Evolutionary conservation across 53 echinoderm and acorn worm genomes (phyloP), one percentile per base, ranked within the genome.

Genomic region (Crossaster papposus): DNA sequence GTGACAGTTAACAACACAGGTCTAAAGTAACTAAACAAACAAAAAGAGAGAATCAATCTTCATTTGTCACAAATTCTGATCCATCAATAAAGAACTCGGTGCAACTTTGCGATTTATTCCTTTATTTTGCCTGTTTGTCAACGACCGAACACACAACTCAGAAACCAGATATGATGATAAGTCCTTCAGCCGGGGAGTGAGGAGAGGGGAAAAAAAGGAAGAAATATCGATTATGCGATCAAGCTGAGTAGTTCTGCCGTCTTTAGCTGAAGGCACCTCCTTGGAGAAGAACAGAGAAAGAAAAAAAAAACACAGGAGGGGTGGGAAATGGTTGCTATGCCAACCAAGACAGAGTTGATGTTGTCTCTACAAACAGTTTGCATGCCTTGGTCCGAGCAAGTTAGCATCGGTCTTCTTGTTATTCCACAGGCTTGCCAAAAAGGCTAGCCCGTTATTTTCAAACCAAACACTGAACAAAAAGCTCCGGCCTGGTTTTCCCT

Each of bases 281-380:
- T 5, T 30, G 17, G 35, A 74, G 33, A 36, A 13, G 22, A 36
- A 11, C 28, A 68, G 20, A 23, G 65, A 26, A 26, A 28, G 11
- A 28, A 26, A n/a, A 7, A 68, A 68, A 28, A 28, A 68, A 68
- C 28, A 26, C 5, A 11, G 28, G 68, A 28, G 62, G 62, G 62
- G 7, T 17, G 23, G 17, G 79, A 51, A 79, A 79, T 17, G 14
- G 54, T 85, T 23, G 52, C 73, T 72, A 31, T 17, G 72, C 33
- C 85, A 85, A 85, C 85, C 55, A 73, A 85, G 85, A 85, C 85
- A 85, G 72, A 85, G 72, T 85, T 85, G 85, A 85, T 85, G 85
- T 85, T 85, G 73, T 72, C 36, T 85, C 72, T 71, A 73, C 72
- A 85, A 85, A 85, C 73, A 85, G 85, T 85, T 85, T 85, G 85